Evolutionary conservation across 1,140 invertebrate genomes (phyloP).

Genomic region (Caenorhabditis latens): DNA sequence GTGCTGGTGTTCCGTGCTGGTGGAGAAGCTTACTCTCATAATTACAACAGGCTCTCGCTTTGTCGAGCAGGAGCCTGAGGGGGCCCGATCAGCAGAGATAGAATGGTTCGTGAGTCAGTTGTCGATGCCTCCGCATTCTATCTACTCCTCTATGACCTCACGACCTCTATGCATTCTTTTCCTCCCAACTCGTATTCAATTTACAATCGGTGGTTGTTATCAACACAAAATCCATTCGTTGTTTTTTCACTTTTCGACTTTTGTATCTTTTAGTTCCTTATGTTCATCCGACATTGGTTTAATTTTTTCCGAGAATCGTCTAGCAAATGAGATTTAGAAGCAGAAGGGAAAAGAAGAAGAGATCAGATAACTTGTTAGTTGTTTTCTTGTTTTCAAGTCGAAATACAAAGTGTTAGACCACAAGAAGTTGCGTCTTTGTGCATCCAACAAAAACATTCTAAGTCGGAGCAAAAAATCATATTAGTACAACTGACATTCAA

Average conservation of each 20-base stretch:
- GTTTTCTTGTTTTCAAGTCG: constrained; percentile 39
- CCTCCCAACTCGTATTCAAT: constrained; percentile 1
- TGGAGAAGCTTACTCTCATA: constrained; percentile 37
- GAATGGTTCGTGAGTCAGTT: constrained; percentile 54
- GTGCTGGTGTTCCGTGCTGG: constrained; percentile 37
- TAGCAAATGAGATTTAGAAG: constrained; percentile 5
- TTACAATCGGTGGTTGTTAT: constrained; percentile 10
- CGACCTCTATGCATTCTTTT: constrained; percentile 34
- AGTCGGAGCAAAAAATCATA: constrained; percentile 20
- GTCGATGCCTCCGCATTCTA: constrained; percentile 46
- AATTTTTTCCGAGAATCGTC: constrained; percentile 1
- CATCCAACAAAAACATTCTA: constrained; percentile 24
- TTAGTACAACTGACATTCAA: constrained; percentile 54
- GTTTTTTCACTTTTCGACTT: background rate
- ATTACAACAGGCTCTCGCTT: constrained; percentile 34
- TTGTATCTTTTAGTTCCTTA: background rate
- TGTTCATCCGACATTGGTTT: background rate
- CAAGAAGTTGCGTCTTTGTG: constrained; percentile 17
- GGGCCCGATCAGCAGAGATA: background rate
- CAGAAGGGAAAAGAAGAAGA: background rate
- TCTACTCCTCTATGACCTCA: constrained; percentile 18
- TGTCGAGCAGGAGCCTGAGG: background rate
- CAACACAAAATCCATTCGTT: background rate
- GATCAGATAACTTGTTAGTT: constrained; percentile 48
- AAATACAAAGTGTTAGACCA: constrained; percentile 40